Conservation (phyloP, 1,140 invertebrate species). For the Dendroctonus ponderosae region DNA sequence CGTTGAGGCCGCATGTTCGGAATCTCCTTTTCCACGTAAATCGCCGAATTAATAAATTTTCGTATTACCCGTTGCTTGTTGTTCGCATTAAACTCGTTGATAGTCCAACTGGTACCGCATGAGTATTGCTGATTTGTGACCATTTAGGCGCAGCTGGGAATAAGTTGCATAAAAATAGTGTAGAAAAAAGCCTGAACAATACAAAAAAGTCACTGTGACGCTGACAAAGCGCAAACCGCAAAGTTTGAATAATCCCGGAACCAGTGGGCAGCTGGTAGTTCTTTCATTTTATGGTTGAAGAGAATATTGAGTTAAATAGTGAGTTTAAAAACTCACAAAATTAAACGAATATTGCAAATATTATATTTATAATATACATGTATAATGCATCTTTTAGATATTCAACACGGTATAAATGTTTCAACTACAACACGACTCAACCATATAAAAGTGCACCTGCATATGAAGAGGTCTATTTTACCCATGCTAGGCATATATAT, state of each 20-base stretch:
- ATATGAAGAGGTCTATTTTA: too few species aligned
- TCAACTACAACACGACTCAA: too few species aligned
- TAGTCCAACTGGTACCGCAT: constrained; percentile 12
- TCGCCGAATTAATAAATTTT: constrained; percentile 44
- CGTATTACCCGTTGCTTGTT: constrained; percentile 32
- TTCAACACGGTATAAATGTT: too few species aligned
- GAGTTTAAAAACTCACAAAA: too few species aligned
- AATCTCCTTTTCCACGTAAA: constrained; percentile 43
- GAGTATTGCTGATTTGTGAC: constrained; percentile 9
- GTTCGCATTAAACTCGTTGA: constrained; percentile 13
- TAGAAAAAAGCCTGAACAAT: constrained; percentile 11
- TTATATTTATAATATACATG: too few species aligned
- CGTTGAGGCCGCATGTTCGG: constrained; percentile 26
- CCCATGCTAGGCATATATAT: too few species aligned
- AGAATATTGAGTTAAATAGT: too few species aligned
- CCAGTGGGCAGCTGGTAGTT: too few species aligned
- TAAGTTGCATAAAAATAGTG: background rate
- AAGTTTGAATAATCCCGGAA: background rate
- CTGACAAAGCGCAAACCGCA: background rate
- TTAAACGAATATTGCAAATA: too few species aligned
- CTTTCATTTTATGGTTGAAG: too few species aligned
- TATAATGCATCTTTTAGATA: too few species aligned
- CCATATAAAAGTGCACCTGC: too few species aligned
- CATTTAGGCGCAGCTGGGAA: constrained; percentile 9
- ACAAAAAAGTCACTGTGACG: constrained; percentile 13